Evolutionary conservation across 2,888 invertebrate species (phyloP), one percentile per base, ranked within the genome.

Genomic region (Eurois occulta): DNA sequence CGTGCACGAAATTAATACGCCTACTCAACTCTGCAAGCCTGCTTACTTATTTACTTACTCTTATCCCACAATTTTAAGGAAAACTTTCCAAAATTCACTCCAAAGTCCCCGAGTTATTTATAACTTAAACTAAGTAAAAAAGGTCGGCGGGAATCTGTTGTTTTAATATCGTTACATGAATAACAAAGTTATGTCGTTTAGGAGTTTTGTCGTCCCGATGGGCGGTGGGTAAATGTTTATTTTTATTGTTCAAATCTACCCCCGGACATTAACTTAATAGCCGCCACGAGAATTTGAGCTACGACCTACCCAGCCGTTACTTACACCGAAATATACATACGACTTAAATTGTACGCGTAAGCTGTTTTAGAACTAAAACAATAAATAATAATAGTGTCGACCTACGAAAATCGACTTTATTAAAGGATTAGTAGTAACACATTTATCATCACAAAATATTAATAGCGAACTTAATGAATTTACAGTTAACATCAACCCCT

Each of bases 171-270:
- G 90, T 90, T 88, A 92, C 93, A 93, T 91, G 93, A 94, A 92
- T 92, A 92, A 92, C 92, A 90, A 94, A 94, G 93, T 94, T 92
- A 80, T 85, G 91, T 91, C 93, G 92, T 94, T 95, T 93, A 91
- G 90, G 91, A 94, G 91, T 94, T 94, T 82, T 87, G 91, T 91
- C 87, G 91, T 91, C 91, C 91, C 92, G 86, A 87, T 88, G 87
- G 91, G 87, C 91, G 90, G 91, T 89, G 91, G 89, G 91, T 90
- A 93, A 93, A 92, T 94, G 93, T 95, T 96, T 95, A 94, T 95
- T 94, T 96, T 95, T 95, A 95, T 94, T 94, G 95, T 92, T 89
- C 89, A 92, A 94, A 94, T 93, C 92, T 91, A 92, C 94, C 95
- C 93, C 91, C 89, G 91, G 89, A 94, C 94, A 94, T 95, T 95